A percentile compares a stretch with the other conserved stretches of the same genome.
Conservation (phyloP, 1,140 invertebrate species). For the Periplaneta americana region DNA sequence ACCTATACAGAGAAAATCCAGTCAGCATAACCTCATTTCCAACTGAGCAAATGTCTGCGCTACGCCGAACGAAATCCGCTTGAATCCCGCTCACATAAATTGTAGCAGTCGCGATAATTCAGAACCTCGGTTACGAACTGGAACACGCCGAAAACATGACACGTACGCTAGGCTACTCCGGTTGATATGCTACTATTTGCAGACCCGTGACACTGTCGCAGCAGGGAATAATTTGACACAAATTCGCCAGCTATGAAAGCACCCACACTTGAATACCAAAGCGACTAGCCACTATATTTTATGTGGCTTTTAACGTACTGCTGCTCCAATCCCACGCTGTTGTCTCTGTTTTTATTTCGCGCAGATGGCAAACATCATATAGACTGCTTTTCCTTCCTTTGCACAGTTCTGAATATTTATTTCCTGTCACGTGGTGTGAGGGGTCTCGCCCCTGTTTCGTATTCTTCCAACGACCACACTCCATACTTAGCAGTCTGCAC, state of each 20-base stretch:
- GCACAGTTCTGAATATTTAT: not conserved
- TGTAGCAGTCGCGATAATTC: not conserved
- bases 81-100: not conserved
- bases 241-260: not conserved
- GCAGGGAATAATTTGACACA: not conserved
- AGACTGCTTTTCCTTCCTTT: not conserved
- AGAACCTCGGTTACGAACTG: not conserved
- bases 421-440: not conserved
- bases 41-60: not conserved
- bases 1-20: not conserved
- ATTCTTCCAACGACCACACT: not conserved
- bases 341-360: not conserved
- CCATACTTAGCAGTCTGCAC: not conserved
- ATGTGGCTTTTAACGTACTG: not conserved
- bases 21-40: not conserved
- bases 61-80: not conserved
- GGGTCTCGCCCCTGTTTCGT: not conserved
- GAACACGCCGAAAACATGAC: not conserved
- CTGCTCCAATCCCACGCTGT: not conserved
- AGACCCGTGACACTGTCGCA: not conserved
- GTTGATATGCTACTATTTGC: not conserved
- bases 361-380: not conserved
- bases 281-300: not conserved
- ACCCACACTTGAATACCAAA: not conserved
- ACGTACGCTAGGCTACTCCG: not conserved